Base-by-base conservation (phyloP, 2,113 vertebrate species). In the Paramisgurnus dabryanus region DNA sequence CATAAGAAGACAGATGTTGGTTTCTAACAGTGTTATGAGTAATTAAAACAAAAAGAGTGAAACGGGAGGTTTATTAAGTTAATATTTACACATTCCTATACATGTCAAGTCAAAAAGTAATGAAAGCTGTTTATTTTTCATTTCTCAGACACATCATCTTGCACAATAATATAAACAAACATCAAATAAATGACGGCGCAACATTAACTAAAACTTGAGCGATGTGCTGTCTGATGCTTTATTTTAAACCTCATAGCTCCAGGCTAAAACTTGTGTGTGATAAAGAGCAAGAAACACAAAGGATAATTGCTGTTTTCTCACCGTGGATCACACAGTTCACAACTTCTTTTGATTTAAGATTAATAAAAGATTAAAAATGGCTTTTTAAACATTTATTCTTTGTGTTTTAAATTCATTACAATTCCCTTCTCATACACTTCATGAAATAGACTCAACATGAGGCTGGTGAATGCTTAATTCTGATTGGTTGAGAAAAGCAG, bases 1-100 rank as follows among this genome's bases (percentile, higher is more conserved):
- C 76, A 71, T 70, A 76, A 83, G 85, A 79, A 84, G 49, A 83
- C 70, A 81, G 86, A 88, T 89, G 87, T 88, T 86, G 87, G 82
- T 55, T 85, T 76, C 45, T 47, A 57, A 10, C 43, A 61, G 3
- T 75, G 7, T n/a, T 17, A 69, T 10, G 34, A 50, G 17, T 67
- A 12, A 55, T 55, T 39, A 61, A 49, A 60, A 60, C 58, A 74
- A 47, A 45, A 68, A 55, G 45, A 43, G 39, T 63, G 50, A 78
- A 18, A 73, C 67, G 12, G 39, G 64, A 6, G 8, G 65, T 10
- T 39, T 45, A 40, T 45, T 27, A 55, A 64, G 12, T 10, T 11
- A 45, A 64, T 45, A 53, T 66, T 73, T 66, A 73, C 55, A 73
- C 18, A 60, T 13, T 11, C 18, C 18, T 43, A 4, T 22, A 73